Percentiles rank a stretch among this genome's conserved stretches.
Evolutionary conservation across 2,113 vertebrate species (phyloP).

Genomic region (Vicugna pacos): DNA sequence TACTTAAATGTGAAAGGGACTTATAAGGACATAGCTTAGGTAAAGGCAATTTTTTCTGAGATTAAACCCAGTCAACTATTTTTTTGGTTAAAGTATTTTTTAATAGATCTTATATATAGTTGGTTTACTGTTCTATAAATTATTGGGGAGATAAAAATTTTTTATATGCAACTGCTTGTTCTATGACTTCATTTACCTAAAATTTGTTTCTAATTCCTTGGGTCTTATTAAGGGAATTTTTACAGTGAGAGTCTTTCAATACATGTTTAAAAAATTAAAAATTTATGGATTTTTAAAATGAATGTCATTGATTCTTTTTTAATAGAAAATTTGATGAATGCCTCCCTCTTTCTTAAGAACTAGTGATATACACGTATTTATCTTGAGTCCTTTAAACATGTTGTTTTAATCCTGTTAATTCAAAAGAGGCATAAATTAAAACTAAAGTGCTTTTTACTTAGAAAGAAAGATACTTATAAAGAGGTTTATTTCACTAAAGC

Average conservation of each 20-base stretch:
- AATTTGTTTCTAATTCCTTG: conserved; percentile 8
- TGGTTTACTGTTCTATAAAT: conserved; percentile 25
- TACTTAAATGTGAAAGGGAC: not conserved
- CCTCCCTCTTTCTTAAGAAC: conserved; percentile 31
- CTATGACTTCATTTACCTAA: not conserved
- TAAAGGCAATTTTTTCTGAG: not conserved
- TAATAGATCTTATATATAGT: not conserved
- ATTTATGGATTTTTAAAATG: not conserved
- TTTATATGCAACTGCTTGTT: conserved; percentile 3
- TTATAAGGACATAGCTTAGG: not conserved
- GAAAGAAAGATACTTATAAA: conserved; percentile 13
- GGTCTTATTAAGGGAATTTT: not conserved
- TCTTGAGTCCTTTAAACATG: not conserved
- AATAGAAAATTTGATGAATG: conserved; percentile 47
- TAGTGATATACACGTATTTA: not conserved
- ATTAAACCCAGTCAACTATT: not conserved
- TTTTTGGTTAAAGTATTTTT: conserved; percentile 13
- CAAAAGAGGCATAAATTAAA: conserved; percentile 3
- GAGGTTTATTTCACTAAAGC: conserved; percentile 35
- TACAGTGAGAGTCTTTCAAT: conserved; percentile 6
- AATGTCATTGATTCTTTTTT: not conserved
- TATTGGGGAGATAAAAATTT: not conserved
- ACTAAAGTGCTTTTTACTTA: conserved; percentile 32
- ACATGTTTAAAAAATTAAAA: not conserved
- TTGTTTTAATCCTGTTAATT: conserved; percentile 30